Evolutionary conservation across 2,797 vertebrate genomes (phyloP), one percentile per base, ranked within the genome.

Genomic region (Cirrhinus mrigala): DNA sequence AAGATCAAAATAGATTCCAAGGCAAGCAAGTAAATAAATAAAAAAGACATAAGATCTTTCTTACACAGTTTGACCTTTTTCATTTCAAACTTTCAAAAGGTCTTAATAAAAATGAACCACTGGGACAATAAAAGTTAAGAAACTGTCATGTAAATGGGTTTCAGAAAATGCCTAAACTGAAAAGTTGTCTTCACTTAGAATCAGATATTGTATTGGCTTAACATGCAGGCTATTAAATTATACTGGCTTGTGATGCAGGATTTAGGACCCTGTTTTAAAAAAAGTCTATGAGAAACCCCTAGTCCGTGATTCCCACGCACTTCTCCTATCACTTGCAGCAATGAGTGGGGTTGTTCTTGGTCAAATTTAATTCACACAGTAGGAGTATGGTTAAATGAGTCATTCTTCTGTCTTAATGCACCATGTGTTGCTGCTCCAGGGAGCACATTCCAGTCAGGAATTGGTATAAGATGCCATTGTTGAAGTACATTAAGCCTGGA

Each of bases 381-480:
- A 81, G 83, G 79, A 76, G 82, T 75, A 74, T 60, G 69, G 82
- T 77, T 82, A 85, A 87, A 85, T 64, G 73, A 79, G 86, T 85
- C 84, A 84, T 79, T 90, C 78, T 70, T 92, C 87, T 91, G 88
- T 93, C 89, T 0, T 62, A 92, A 96, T 94, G 94, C 93, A 93
- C 94, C 94, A 94, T 95, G 94, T 95, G 94, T 93, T 94, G 92
- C 92, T 94, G 95, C 94, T 92, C 93, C 92, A 90, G 91, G 91
- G 93, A 92, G 90, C 90, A 88, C 91, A 93, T 94, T 93, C 94
- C 94, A 92, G 93, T 94, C 95, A 94, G 94, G 94, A 94, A 93
- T 95, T 95, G 93, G 94, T 94, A 97, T 97, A 97, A 97, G 96
- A 94, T 93, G 92, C 92, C 96, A 96, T 96, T 97, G 95, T 97